Conservation (phyloP, 2,797 vertebrate genomes). For the Poeciliopsis turneri region DNA sequence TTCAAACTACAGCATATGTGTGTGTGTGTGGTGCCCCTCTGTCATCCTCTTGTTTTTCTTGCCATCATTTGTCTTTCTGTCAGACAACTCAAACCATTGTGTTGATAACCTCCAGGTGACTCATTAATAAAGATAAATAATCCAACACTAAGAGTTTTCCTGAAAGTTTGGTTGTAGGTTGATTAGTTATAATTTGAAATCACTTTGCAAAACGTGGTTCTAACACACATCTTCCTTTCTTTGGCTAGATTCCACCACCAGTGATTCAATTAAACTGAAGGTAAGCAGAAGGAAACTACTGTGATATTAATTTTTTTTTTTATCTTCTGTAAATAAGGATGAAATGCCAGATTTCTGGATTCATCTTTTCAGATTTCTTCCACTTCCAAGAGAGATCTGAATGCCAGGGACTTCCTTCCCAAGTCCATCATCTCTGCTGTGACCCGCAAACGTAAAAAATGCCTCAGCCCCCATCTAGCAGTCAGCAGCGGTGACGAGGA, state of each 20-base stretch:
- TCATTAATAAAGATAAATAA: not conserved
- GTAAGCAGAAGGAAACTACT: slow-evolving; percentile 69
- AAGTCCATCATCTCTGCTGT: slow-evolving; percentile 90
- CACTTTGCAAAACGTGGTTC: not conserved
- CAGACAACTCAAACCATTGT: slow-evolving; percentile 14
- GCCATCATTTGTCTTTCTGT: slow-evolving; percentile 17
- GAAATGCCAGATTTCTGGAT: not conserved
- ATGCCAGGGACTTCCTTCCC: slow-evolving; percentile 86
- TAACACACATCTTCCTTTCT: slow-evolving; percentile 34
- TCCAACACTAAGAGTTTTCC: not conserved
- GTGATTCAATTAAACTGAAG: slow-evolving; percentile 91
- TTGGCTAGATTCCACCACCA: slow-evolving; percentile 86
- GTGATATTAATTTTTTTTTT: not conserved
- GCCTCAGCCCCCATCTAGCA: slow-evolving; percentile 77
- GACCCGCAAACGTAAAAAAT: slow-evolving; percentile 92
- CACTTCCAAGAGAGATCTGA: slow-evolving; percentile 84
- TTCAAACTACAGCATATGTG: slow-evolving; percentile 48
- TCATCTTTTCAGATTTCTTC: slow-evolving; percentile 79
- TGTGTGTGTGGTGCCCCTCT: slow-evolving; percentile 23
- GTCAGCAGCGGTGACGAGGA: slow-evolving; percentile 90
- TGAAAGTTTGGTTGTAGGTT: not conserved
- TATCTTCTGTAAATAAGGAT: not conserved
- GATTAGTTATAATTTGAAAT: not conserved
- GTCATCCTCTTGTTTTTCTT: slow-evolving; percentile 11
- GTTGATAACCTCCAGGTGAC: not conserved